Percentiles rank a stretch among this genome's conserved stretches.
Conservation (phyloP, 2,888 invertebrate genomes). For the Dryobota labecula region DNA sequence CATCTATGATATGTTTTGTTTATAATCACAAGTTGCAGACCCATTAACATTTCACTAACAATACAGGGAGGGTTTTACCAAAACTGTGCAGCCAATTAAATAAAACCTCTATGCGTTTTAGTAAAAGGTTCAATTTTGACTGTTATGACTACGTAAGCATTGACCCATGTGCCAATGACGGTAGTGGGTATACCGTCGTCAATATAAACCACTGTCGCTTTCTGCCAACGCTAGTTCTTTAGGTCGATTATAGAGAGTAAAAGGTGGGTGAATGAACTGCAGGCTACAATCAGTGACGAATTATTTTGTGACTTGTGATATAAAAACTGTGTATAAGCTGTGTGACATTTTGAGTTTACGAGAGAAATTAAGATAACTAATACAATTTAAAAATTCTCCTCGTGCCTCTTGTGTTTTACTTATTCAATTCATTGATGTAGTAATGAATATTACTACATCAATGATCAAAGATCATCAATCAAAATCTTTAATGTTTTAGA, state of each 20-base stretch:
- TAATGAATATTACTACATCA: no score
- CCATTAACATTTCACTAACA: conserved; percentile 72
- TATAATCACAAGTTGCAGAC: conserved; percentile 63
- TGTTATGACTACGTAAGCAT: conserved; percentile 63
- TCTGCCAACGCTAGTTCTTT: conserved; percentile 87
- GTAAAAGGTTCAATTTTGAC: conserved; percentile 77
- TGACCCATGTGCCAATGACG: conserved; percentile 78
- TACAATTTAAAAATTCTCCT: conserved; percentile 1
- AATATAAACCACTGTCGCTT: conserved; percentile 89
- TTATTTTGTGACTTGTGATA: conserved; percentile 74
- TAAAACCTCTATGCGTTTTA: conserved; percentile 62
- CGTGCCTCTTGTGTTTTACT: background rate
- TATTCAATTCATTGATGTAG: conserved; percentile 8
- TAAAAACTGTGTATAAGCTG: conserved; percentile 42
- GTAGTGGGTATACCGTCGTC: conserved; percentile 86
- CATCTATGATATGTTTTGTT: conserved; percentile 72
- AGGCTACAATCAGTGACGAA: conserved; percentile 71
- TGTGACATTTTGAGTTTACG: conserved; percentile 60
- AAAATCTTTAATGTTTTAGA: conserved; percentile 23
- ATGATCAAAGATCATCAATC: conserved; percentile 23
- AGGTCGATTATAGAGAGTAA: conserved; percentile 84
- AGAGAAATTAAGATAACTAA: conserved; percentile 7
- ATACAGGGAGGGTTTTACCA: conserved; percentile 65
- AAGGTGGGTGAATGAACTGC: conserved; percentile 87
- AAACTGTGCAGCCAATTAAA: conserved; percentile 41